Percentiles rank a stretch among this genome's conserved stretches.
These are phyloP conservation scores for Drosophila atroscutellata DNA, from an alignment of 2,888 invertebrate species.

Conservation along the genomic window DNA sequence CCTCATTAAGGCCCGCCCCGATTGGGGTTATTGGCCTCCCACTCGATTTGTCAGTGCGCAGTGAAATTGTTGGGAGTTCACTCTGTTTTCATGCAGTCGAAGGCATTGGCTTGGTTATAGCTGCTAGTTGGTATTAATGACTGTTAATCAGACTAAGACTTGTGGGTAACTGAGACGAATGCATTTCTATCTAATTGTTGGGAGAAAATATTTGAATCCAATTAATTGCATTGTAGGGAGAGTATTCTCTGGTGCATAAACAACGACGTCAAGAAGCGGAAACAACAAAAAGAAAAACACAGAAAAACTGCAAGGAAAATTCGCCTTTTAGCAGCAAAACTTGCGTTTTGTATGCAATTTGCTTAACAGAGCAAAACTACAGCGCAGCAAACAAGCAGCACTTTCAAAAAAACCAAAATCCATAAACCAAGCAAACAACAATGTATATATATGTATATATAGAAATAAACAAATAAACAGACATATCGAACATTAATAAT, in stretches of 20 bases:
- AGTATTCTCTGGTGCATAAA: slow-evolving; percentile 67
- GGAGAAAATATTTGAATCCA: slow-evolving; percentile 50
- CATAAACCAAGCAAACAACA: slow-evolving; percentile 6
- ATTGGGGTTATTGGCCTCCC: slow-evolving; percentile 33
- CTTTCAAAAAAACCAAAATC: slow-evolving; percentile 56
- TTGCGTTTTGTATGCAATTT: slow-evolving; percentile 80
- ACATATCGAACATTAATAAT: slow-evolving; percentile 41
- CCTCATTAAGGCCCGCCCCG: slow-evolving; percentile 23
- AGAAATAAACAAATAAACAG: slow-evolving; percentile 5
- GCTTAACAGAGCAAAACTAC: slow-evolving; percentile 78
- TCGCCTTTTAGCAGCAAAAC: slow-evolving; percentile 77
- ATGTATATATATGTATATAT: not conserved
- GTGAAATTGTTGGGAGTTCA: slow-evolving; percentile 25
- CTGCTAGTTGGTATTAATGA: slow-evolving; percentile 31
- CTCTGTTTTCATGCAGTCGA: not conserved
- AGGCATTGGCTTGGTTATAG: slow-evolving; percentile 4
- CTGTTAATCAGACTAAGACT: slow-evolving; percentile 65
- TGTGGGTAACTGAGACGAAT: slow-evolving; percentile 28
- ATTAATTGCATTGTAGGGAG: slow-evolving; percentile 2
- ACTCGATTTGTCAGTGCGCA: slow-evolving; percentile 13
- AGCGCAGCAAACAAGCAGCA: slow-evolving; percentile 36
- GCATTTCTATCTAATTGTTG: slow-evolving; percentile 39
- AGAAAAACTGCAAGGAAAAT: slow-evolving; percentile 60
- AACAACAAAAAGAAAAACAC: slow-evolving; percentile 26
- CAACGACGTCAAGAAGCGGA: slow-evolving; percentile 65